Base-by-base conservation (phyloP, 1,140 invertebrate species). In the Spodoptera litura region DNA sequence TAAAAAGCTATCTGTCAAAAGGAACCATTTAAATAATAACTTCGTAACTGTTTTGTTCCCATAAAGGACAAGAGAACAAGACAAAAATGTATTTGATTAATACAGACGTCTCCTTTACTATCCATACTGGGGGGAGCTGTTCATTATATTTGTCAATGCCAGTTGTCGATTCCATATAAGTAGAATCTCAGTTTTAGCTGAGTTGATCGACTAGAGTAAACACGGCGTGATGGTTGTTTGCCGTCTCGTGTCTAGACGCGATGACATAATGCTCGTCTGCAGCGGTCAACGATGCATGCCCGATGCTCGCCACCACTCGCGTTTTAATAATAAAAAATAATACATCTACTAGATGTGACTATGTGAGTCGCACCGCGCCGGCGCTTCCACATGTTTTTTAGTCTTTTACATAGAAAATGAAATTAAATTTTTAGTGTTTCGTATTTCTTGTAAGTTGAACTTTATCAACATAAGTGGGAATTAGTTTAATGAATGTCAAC, bases 191-290 rank as follows among this genome's bases (percentile, higher is more conserved):
- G 9, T 66, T 44, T 66, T 49, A 51, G 62, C 62, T 51, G 62
- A 64, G 35, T 44, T n/a, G 38, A 44, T 44, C 38, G 61, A n/a
- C 5, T 49, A 66, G 62, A 77, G 78, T 72, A 85, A 85, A 81
- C 76, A 85, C 56, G 61, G 79, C 59, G 64, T 82, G 78, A 80
- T 61, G 59, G n/a, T 59, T 76, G 78, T 80, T 82, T 81, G 85
- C 79, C 81, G 59, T 66, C 78, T 82, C 53, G 58, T 61, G 86
- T 88, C 88, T 89, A 89, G 87, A 89, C 88, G 78, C 52, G 75
- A 85, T 88, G 87, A 88, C 87, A 88, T 90, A 90, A 90, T 86
- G 82, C 81, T 85, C 72, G 85, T 88, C 85, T 86, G 81, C 75
- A 51, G 20, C 53, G 70, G 73, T 75, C 62, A 68, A 68, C 20